Evolutionary conservation across 1,140 invertebrate species (phyloP).

Genomic region (Orius insidiosus): DNA sequence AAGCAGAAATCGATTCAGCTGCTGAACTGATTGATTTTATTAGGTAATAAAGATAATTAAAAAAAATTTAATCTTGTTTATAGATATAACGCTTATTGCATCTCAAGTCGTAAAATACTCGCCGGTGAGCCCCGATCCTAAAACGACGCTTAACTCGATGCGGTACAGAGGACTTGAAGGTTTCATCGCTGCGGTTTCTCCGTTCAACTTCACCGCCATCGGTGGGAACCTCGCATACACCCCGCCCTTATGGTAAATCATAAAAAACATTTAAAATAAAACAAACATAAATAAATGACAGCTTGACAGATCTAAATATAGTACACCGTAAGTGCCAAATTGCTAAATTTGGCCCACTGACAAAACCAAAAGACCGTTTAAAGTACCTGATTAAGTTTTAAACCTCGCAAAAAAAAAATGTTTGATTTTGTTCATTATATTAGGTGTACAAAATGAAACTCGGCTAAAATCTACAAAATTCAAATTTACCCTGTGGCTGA

Average conservation of each 20-base stretch:
- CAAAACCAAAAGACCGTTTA: background rate
- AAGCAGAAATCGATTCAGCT: constrained; percentile 95
- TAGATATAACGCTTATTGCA: constrained; percentile 80
- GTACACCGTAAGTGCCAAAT: background rate
- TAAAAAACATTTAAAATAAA: background rate
- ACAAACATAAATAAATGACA: background rate
- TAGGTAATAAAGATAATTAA: constrained; percentile 25
- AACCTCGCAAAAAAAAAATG: too few species aligned
- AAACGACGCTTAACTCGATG: constrained; percentile 63
- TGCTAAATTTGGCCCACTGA: background rate
- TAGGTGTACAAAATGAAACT: too few species aligned
- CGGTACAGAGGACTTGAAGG: constrained; percentile 88
- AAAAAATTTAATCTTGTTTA: constrained; percentile 17
- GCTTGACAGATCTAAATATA: background rate
- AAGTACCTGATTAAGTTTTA: background rate
- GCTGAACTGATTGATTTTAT: constrained; percentile 95
- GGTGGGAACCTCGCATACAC: constrained; percentile 93
- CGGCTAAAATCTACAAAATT: too few species aligned
- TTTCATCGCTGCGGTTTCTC: constrained; percentile 94
- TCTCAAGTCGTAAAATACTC: constrained; percentile 75
- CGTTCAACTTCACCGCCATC: constrained; percentile 99
- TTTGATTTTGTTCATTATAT: too few species aligned
- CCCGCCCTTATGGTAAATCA: constrained; percentile 80
- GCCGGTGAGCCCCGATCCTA: constrained; percentile 64
- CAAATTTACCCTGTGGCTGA: too few species aligned